Base-by-base conservation (phyloP, 2,888 invertebrate species). In the Bimastos eiseni region DNA sequence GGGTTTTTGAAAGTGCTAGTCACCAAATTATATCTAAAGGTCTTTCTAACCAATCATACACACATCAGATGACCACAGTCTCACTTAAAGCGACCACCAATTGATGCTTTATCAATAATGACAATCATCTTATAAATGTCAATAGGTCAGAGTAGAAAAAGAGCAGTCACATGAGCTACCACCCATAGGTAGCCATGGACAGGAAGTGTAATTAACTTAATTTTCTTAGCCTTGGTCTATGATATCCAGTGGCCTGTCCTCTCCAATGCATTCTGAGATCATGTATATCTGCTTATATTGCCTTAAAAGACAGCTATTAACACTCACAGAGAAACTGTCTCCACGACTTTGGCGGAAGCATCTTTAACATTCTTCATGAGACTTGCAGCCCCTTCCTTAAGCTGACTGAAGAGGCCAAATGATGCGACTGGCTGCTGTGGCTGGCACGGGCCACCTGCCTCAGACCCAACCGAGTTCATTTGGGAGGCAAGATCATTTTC, bases 331-430 rank as follows among this genome's bases (percentile, higher is more conserved):
- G 94, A 94, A 92, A 99, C 98, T 83, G 98, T 98, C 95, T 98
- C 98, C 97, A 99, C 98, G 86, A 99, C 98, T 96, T 98, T 98
- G 83, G 97, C 97, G 36, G 98, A 98, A 0, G 98, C 98, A 94
- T 99, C 99, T 95, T 98, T 98, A 44, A 99, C 96, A 94, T 98
- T 98, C 94, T 98, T 98, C 92, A 99, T 96, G 93, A 98, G 97
- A 94, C 97, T 98, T 4, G 98, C 98, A 37, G 98, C 98, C 90
- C 98, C 98, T 38, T 98, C 98, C 94, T 97, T 97, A 55, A 99
- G 96, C 0, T 98, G 98, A 6, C 97, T 95, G 92, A 96, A 95
- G 97, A 92, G 55, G 95, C 92, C 91, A 30, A 30, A 84, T 44
- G 49, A 34, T n/a, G 91, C 41, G 33, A n/a, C 34, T n/a, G 37